Evolutionary conservation across 2,797 vertebrate genomes (phyloP).

Genomic region (Sebastes itinus): DNA sequence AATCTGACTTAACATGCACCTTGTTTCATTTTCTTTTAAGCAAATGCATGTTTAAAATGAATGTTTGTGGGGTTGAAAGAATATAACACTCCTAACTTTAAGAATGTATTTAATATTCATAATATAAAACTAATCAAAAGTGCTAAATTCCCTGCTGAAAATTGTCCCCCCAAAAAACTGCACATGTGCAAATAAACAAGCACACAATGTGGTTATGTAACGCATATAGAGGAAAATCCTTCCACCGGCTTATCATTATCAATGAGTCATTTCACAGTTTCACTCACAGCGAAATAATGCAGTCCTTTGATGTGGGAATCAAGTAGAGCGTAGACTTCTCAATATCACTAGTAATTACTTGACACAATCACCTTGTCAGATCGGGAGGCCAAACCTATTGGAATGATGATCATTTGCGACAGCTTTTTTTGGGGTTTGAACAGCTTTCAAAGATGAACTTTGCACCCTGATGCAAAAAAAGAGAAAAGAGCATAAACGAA

Average conservation of each 20-base stretch:
- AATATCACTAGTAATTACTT: slow-evolving; percentile 58
- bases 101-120: not conserved
- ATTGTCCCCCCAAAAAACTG: not conserved
- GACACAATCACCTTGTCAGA: slow-evolving; percentile 29
- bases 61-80: not conserved
- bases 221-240: slow-evolving; percentile 33
- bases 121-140: slow-evolving; percentile 1
- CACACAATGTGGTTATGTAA: slow-evolving; percentile 39
- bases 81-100: not conserved
- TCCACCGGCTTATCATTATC: slow-evolving; percentile 47
- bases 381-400: slow-evolving; percentile 19
- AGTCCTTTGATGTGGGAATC: slow-evolving; percentile 82
- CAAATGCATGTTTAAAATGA: not conserved
- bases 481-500: not conserved
- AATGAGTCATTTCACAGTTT: slow-evolving; percentile 78
- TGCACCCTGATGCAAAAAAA: slow-evolving; percentile 19
- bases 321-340: slow-evolving; percentile 37
- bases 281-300: slow-evolving; percentile 56
- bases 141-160: not conserved
- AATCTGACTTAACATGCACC: slow-evolving; percentile 1
- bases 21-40: not conserved
- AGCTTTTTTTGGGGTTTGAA: not conserved
- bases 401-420: slow-evolving; percentile 2
- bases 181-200: slow-evolving; percentile 16
- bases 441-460: slow-evolving; percentile 49